phyloP scores from a whole-genome alignment of 2,888 invertebrate species.

The Bruchidius siliquastri region DNA sequence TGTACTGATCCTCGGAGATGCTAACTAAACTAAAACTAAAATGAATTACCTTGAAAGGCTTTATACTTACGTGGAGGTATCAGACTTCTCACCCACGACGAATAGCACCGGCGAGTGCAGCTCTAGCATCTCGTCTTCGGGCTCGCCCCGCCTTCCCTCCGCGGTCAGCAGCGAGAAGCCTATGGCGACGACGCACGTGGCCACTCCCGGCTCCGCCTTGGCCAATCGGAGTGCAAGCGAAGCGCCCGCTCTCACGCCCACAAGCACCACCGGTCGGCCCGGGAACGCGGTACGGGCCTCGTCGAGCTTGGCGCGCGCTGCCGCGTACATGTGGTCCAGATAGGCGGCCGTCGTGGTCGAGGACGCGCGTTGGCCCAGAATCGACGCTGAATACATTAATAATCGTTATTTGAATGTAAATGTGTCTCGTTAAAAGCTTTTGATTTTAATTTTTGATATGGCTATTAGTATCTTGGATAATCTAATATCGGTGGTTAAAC shows the following conservation, averaged over 20 bases:
- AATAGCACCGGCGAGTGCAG: constrained; percentile 71
- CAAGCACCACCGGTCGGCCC: constrained; percentile 66
- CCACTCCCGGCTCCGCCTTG: constrained; percentile 62
- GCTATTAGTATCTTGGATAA: too few relatives aligned
- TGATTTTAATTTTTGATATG: too few relatives aligned
- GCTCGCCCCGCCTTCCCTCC: constrained; percentile 66
- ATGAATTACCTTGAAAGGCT: neutral
- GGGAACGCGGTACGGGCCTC: constrained; percentile 65
- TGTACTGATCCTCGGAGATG: too few relatives aligned
- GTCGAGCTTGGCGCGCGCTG: constrained; percentile 66
- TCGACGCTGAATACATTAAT: neutral
- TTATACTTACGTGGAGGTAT: constrained; percentile 52
- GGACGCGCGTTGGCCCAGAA: neutral
- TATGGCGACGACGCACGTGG: constrained; percentile 63
- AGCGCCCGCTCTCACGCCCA: constrained; percentile 75
- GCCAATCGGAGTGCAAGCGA: constrained; percentile 71
- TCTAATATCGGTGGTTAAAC: too few relatives aligned
- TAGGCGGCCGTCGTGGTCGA: constrained; percentile 51
- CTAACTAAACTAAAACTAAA: neutral
- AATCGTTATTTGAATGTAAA: too few relatives aligned
- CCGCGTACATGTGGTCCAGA: constrained; percentile 60
- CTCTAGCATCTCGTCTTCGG: constrained; percentile 71
- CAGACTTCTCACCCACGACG: constrained; percentile 71
- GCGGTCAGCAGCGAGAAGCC: constrained; percentile 73
- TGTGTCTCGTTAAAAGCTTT: too few relatives aligned